phyloP scores from a whole-genome alignment of 2,113 vertebrate genomes.

The Gasterosteus nipponicus region DNA sequence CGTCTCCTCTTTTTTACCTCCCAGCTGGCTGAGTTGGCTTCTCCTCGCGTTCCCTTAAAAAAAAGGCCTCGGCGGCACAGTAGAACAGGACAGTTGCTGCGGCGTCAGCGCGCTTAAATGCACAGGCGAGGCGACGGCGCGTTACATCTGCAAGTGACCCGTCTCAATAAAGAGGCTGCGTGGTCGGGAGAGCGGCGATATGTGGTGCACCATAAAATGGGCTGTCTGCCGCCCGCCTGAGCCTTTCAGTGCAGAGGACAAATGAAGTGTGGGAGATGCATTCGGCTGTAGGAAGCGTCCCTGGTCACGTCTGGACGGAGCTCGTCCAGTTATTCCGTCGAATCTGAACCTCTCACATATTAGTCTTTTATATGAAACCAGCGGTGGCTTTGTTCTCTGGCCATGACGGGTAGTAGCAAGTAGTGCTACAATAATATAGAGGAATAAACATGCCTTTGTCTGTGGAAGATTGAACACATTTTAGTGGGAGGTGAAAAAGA shows the following conservation, averaged over 20 bases:
- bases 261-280: too few species aligned
- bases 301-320: too few species aligned
- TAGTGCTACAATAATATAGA: too few species aligned
- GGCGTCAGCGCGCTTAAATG: constrained; percentile 49
- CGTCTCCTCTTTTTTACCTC: too few species aligned
- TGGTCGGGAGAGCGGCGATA: constrained; percentile 6
- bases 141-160: constrained; percentile 23
- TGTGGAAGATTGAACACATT: not conserved
- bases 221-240: constrained; percentile 1
- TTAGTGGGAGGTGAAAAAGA: not conserved
- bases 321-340: too few species aligned
- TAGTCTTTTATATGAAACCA: too few species aligned
- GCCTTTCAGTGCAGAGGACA: constrained; percentile 35
- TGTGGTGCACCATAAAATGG: constrained; percentile 16
- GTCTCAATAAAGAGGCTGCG: too few species aligned
- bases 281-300: too few species aligned
- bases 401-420: too few species aligned
- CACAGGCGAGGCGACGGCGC: constrained; percentile 1
- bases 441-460: too few species aligned
- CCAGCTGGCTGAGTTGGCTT: constrained; percentile 43
- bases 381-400: too few species aligned
- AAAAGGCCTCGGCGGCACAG: constrained; percentile 35
- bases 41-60: constrained; percentile 46
- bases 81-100: constrained; percentile 54
- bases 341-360: too few species aligned